A percentile compares a stretch with the other conserved stretches of the same genome.
These are phyloP conservation scores for Asteroscopus sphinx DNA, from an alignment of 2,888 invertebrate genomes.

Conservation along the genomic window DNA sequence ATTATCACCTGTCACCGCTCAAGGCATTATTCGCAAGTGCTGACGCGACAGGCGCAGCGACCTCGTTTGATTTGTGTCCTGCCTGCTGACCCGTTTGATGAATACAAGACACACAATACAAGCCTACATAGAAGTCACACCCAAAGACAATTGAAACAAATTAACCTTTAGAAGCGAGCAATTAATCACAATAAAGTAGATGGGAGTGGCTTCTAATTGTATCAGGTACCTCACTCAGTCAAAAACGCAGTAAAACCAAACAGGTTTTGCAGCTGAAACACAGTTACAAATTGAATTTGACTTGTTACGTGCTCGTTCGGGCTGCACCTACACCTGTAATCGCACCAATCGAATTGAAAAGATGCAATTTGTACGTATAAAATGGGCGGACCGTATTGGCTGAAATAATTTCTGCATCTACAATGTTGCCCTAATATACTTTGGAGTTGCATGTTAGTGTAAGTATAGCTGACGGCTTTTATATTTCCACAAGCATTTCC, in stretches of 20 bases:
- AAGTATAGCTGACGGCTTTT: conserved; percentile 22
- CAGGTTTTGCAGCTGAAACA: conserved; percentile 30
- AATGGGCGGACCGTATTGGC: not conserved
- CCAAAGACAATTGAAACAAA: conserved; percentile 40
- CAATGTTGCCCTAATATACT: conserved; percentile 9
- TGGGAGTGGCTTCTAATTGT: conserved; percentile 16
- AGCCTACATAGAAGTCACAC: conserved; percentile 23
- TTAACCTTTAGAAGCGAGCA: conserved; percentile 33
- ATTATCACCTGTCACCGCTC: conserved; percentile 58
- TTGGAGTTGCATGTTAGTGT: conserved; percentile 5
- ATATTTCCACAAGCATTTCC: conserved; percentile 31
- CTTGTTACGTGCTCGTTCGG: conserved; percentile 11
- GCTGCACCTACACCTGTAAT: conserved; percentile 25
- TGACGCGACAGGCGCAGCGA: conserved; percentile 52
- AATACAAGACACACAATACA: conserved; percentile 47
- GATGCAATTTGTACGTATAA: conserved; percentile 11
- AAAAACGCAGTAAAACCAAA: conserved; percentile 35
- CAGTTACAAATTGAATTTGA: conserved; percentile 36
- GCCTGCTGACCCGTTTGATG: conserved; percentile 54
- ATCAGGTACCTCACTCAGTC: conserved; percentile 13
- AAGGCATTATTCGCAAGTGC: conserved; percentile 60
- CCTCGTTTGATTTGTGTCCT: conserved; percentile 63
- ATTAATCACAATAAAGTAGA: conserved; percentile 46
- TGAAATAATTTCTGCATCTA: conserved; percentile 9
- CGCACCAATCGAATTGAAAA: conserved; percentile 19